Base-by-base conservation (phyloP, 2,113 vertebrate genomes). In the Morone saxatilis region DNA sequence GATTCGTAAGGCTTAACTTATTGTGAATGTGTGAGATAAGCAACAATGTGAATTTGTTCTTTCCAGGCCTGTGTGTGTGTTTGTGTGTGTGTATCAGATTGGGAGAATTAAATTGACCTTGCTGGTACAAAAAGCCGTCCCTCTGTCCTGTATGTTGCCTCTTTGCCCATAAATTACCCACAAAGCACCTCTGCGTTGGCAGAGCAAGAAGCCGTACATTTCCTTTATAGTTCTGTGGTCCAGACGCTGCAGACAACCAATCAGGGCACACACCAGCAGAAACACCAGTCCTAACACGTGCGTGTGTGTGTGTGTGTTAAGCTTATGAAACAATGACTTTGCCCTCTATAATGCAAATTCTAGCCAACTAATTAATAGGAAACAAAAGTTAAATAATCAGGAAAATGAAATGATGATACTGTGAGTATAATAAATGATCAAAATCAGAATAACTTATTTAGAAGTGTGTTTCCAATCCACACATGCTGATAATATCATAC, bases 111-210 rank as follows among this genome's bases (percentile, higher is more conserved):
- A 79, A 87, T 78, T 88, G 92, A 92, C 91, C 92, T 92, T 84
- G 78, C 57, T 66, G 57, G 66, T 71, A 80, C 81, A 73, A 74
- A 56, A 82, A 62, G 78, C 66, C 45, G 25, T 69, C 45, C 45
- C 45, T 47, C 45, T 47, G 45, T 47, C 45, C 45, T 47, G 60
- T 40, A 13, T 20, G 36, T 78, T 51, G 78, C 73, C 61, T 86
- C 56, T 61, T 71, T 47, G 66, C 71, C 73, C 78, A 86, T 94
- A 94, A 95, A 93, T 94, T 86, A 90, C 86, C 89, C 90, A 88
- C 88, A 91, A 88, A 78, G 84, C 87, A 72, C 73, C 77, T 86
- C 69, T 88, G 74, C 22, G 59, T 73, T 93, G 86, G 84, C 88
- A 87, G 85, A 78, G 41, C 31, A 25, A 77, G 79, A 62, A 62